These are phyloP conservation scores for Leptothorax acervorum DNA, from an alignment of 2,888 invertebrate species.

Conservation along the genomic window DNA sequence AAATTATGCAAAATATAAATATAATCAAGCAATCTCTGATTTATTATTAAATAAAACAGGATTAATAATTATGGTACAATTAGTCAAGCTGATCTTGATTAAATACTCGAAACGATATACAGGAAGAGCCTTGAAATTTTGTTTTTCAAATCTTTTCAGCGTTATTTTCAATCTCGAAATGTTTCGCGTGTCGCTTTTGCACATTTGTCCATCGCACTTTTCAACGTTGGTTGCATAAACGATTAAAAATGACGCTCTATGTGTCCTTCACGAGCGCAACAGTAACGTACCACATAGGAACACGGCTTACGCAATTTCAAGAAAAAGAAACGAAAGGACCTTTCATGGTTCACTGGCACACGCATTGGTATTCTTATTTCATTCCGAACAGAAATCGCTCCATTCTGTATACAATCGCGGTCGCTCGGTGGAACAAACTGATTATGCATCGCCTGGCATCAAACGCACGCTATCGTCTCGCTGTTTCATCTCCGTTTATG, in stretches of 20 bases:
- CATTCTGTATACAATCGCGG: conserved; percentile 60
- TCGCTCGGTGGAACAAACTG: conserved; percentile 25
- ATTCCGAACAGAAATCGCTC: conserved; percentile 54
- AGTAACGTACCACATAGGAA: conserved; percentile 37
- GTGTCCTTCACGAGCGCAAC: conserved; percentile 20
- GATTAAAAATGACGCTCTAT: conserved; percentile 21
- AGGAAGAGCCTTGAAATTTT: background rate
- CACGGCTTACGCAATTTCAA: conserved; percentile 62
- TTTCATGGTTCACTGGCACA: conserved; percentile 72
- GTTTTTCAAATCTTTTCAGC: background rate
- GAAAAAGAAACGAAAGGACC: conserved; percentile 65
- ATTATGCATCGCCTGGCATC: conserved; percentile 10
- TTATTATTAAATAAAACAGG: background rate
- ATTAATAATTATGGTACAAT: background rate
- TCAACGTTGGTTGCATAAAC: background rate
- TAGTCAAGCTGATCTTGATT: background rate
- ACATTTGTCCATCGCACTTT: background rate
- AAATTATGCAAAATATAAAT: background rate
- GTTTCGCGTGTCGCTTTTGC: background rate
- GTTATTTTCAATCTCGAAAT: background rate
- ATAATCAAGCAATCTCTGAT: background rate
- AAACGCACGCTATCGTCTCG: conserved; percentile 1
- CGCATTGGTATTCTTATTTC: conserved; percentile 61
- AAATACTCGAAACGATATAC: background rate
- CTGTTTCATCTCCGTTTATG: conserved; percentile 29